Conservation (phyloP, 2,888 invertebrate genomes). For the Eurytoma californica region DNA sequence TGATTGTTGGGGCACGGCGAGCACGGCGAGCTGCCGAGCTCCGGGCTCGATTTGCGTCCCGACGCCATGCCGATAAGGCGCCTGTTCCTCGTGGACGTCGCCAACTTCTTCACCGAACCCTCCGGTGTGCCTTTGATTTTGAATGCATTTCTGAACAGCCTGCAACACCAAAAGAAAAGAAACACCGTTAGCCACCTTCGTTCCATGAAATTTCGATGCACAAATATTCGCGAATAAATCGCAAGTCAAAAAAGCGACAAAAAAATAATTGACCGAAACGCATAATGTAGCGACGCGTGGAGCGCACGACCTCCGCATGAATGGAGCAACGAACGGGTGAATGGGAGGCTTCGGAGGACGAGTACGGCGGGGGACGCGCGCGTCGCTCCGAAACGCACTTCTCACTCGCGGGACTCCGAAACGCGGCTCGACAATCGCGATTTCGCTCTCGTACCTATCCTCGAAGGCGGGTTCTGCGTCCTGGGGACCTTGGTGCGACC, state of each 20-base stretch:
- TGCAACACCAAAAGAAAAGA: constrained; percentile 55
- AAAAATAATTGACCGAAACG: not conserved
- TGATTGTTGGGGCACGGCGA: constrained; percentile 56
- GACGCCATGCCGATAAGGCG: constrained; percentile 66
- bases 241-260: no score
- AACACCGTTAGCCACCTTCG: constrained; percentile 20
- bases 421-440: not conserved
- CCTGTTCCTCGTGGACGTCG: constrained; percentile 60
- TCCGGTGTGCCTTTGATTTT: constrained; percentile 70
- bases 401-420: not conserved
- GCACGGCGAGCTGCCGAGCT: constrained; percentile 55
- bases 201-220: not conserved
- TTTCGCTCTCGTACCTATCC: constrained; percentile 16
- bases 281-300: no score
- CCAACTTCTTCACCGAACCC: constrained; percentile 59
- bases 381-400: constrained; percentile 14
- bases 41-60: constrained; percentile 64
- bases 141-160: constrained; percentile 71
- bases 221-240: not conserved
- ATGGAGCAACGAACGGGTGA: no score
- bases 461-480: not conserved
- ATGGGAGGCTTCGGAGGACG: no score
- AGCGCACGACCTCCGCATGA: no score
- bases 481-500: constrained; percentile 16
- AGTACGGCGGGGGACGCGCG: not conserved